A percentile compares a stretch with the other conserved stretches of the same genome.
Conservation (phyloP, 2,797 vertebrate species). For the Rhinichthys osculus region DNA sequence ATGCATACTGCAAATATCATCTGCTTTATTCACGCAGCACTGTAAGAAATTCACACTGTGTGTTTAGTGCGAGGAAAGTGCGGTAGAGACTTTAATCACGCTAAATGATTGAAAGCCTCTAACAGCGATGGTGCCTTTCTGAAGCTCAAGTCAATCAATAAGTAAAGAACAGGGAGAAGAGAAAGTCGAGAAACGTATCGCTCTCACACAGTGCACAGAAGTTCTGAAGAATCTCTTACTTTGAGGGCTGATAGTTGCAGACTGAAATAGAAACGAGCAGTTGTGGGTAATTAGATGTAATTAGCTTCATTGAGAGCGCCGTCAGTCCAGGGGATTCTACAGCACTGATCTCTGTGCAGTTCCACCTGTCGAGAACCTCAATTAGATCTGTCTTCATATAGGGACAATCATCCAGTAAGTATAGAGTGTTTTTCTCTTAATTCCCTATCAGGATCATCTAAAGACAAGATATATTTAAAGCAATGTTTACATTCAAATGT, state of each 20-base stretch:
- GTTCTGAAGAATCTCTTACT: not conserved
- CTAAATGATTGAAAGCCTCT: conserved; percentile 30
- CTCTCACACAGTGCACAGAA: not conserved
- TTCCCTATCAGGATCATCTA: not conserved
- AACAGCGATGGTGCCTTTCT: conserved; percentile 27
- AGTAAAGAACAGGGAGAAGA: conserved; percentile 24
- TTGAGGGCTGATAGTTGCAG: not conserved
- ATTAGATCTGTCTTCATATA: conserved; percentile 10
- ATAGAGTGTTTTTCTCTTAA: not conserved
- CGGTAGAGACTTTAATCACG: not conserved
- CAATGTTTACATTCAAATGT: not conserved
- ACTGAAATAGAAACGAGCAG: not conserved
- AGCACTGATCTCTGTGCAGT: not conserved
- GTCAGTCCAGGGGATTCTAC: conserved; percentile 1
- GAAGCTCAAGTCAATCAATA: conserved; percentile 24
- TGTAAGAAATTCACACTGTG: conserved; percentile 1
- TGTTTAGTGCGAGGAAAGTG: not conserved
- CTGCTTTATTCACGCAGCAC: not conserved
- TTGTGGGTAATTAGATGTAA: conserved; percentile 22
- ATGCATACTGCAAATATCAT: not conserved
- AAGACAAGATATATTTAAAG: not conserved
- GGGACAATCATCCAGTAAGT: conserved; percentile 3
- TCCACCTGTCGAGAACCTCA: conserved; percentile 20
- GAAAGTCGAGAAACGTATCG: not conserved
- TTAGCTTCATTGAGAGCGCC: conserved; percentile 17